Evolutionary conservation across 2,797 vertebrate species (phyloP), one percentile per base, ranked within the genome.

Genomic region (Alca torda): DNA sequence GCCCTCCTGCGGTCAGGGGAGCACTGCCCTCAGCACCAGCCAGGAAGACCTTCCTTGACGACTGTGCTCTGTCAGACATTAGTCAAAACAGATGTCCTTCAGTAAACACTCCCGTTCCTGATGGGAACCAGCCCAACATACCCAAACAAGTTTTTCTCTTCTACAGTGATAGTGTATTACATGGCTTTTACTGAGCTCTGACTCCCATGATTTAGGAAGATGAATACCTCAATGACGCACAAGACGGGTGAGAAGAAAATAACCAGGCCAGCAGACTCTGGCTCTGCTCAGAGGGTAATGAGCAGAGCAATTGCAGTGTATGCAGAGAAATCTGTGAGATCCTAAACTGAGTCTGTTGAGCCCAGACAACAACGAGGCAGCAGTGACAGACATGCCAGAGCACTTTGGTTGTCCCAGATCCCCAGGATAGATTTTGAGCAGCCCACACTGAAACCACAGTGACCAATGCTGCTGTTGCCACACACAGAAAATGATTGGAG

Each of bases 21-120:
- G 8, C 1, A 1, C 21, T 24, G 39, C 24, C 61, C 37, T 6
- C 13, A 51, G 31, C 15, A 70, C 17, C 24, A 53, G 41, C 35
- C 4, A 1, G 37, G 46, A 73, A 69, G 10, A 9, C 50, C 6
- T 61, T 65, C 50, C 23, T 69, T 13, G 0, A 4, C 3, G 1
- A 0, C 39, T 21, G 15, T 14, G 16, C 41, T 72, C 57, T 43
- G 11, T 43, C 51, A 79, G n/a, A 30, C 9, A 5, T 30, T 51
- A 51, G 50, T 41, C 59, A 31, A 64, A 81, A 53, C 33, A 74
- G 26, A 51, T 33, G 26, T 9, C 28, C 6, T 7, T 33, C 30
- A 14, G 10, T 53, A 57, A 80, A 73, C 54, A 25, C 20, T 2
- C 7, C 46, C 4, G 0, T 15, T 85, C 30, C 30, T 43, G 37